Base-by-base conservation (phyloP, 2,797 vertebrate genomes). In the Salarias fasciatus region DNA sequence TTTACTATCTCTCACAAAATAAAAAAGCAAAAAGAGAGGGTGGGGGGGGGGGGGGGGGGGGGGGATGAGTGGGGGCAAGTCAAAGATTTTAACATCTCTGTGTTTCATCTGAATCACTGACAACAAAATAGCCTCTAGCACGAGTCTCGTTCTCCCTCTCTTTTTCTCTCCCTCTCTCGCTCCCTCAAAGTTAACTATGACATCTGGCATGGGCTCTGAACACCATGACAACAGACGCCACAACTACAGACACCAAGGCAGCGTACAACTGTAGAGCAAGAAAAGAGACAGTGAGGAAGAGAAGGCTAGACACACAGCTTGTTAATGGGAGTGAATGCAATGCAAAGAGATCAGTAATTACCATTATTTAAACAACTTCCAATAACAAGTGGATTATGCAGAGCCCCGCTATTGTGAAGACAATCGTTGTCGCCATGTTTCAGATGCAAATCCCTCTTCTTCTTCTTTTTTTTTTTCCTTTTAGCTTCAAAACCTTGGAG, bases 151-250 rank as follows among this genome's bases (percentile, higher is more conserved):
- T 70, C 71, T 84, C 77, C 80, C 84, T 68, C 86, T 86, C 93
- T n/a, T n/a, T n/a, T n/a, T n/a, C n/a, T n/a, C n/a, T n/a, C 73
- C 82, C 66, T 56, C 53, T 76, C 68, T 70, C 71, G 84, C 77
- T 80, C 84, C 68, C 86, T 86, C 93, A 94, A 92, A 92, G 88
- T 92, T 93, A 92, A 92, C 87, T 94, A 91, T 92, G 92, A 92
- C 92, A 93, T 94, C 90, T 93, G 92, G 93, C 93, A 94, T 92
- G 87, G 91, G 79, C 92, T 93, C 92, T 89, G 92, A 93, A 94
- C 92, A 92, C 80, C 89, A 91, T 91, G 91, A 94, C 90, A 94
- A 91, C 90, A 93, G 91, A 94, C 93, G 89, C 88, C 60, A 58
- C 51, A 83, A 83, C 86, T 84, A 80, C 66, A 92, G 88, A 94